Evolutionary conservation across 2,797 vertebrate species (phyloP), one percentile per base, ranked within the genome.

Genomic region (Taeniopygia guttata): DNA sequence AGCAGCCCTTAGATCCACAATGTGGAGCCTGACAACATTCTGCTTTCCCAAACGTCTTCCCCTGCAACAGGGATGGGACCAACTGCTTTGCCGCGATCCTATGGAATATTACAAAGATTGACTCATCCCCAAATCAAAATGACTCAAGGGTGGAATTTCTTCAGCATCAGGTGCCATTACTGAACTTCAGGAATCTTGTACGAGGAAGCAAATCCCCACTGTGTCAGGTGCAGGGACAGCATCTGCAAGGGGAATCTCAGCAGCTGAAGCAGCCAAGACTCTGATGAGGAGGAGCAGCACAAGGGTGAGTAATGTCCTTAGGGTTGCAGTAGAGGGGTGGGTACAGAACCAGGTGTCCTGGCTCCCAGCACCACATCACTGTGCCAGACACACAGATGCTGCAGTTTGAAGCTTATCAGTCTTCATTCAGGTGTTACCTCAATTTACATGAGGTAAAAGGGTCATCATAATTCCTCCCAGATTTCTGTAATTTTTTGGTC

Each of bases 391-490:
- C 48, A 86, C 67, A 93, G 90, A 79, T 68, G 88, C 86, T 95
- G 68, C 52, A 56, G 29, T 34, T 87, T 63, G 66, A 78, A 89
- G 68, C 38, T 64, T 49, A 34, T 89, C 81, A 56, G 77, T 80
- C 93, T 89, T 89, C n/a, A 32, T 43, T 74, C 92, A 93, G 38
- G 42, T 68, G 52, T 84, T 90, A 67, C 63, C 74, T 92, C 86
- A 91, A 77, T 29, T 80, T 85, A 68, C 27, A 36, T 14, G 43
- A 94, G 89, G 60, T 49, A 87, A 74, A 93, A 48, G 38, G 67
- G 68, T 29, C 43, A 55, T 7, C 46, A 45, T 42, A 73, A 89
- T 64, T 79, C 87, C 45, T 79, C 48, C 32, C 16, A 7, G 8
- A 29, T 66, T 86, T 77, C 38, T 59, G 43, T 76, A 23, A 11